phyloP scores from a whole-genome alignment of 2,888 invertebrate genomes.

The Heliconius aoede region DNA sequence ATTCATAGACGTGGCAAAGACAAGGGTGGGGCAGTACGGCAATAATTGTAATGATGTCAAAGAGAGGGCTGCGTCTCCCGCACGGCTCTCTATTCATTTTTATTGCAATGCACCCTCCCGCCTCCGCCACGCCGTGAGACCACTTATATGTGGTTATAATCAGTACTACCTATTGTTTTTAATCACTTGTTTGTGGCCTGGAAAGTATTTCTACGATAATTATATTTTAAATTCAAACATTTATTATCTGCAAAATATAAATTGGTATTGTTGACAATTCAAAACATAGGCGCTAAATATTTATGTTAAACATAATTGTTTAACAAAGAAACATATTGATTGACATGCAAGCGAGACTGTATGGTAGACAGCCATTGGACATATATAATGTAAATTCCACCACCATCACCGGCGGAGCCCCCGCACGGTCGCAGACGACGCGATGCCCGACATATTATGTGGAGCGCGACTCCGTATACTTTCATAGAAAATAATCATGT shows the following conservation, averaged over 20 bases:
- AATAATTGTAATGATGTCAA: conserved; percentile 75
- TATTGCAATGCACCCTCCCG: conserved; percentile 68
- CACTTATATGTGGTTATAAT: conserved; percentile 78
- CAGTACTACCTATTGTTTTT: conserved; percentile 69
- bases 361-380: conserved; percentile 52
- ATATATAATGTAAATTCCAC: conserved; percentile 62
- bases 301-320: conserved; percentile 47
- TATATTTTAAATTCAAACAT: not conserved
- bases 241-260: not conserved
- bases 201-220: conserved; percentile 43
- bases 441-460: conserved; percentile 75
- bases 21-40: conserved; percentile 66
- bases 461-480: conserved; percentile 77
- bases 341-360: conserved; percentile 46
- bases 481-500: conserved; percentile 73
- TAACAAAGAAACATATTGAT: conserved; percentile 45
- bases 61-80: conserved; percentile 60
- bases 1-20: conserved; percentile 58
- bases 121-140: conserved; percentile 59
- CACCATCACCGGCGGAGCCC: conserved; percentile 33
- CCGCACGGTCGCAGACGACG: conserved; percentile 47
- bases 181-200: conserved; percentile 56
- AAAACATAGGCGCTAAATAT: conserved; percentile 43
- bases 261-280: conserved; percentile 41
- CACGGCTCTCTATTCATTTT: conserved; percentile 61